Evolutionary conservation across 30 jellyfish, hydroid and myxozoan genomes (phyloP).

Genomic region (Aurelia aurita complex sp. Pacific): DNA sequence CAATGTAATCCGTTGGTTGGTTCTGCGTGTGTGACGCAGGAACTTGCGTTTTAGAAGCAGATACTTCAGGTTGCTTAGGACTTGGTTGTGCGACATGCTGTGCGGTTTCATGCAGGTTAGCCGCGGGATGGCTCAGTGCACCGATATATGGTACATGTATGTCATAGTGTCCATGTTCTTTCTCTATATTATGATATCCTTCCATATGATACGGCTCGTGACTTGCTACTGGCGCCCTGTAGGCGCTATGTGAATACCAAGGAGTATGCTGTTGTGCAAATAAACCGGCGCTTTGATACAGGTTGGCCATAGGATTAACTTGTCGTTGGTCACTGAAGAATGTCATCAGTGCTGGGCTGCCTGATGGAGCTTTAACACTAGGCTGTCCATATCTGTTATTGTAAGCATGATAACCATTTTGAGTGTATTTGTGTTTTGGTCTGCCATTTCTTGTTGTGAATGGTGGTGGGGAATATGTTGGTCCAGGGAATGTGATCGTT

Average conservation of each 20-base stretch:
- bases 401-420: slow-evolving; percentile 1
- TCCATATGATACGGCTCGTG: slow-evolving; percentile 20
- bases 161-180: slow-evolving; percentile 32
- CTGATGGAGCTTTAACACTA: neutral
- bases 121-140: neutral
- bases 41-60: slow-evolving; percentile 38
- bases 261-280: slow-evolving; percentile 63
- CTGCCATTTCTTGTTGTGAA: slow-evolving; percentile 46
- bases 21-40: slow-evolving; percentile 35
- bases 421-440: slow-evolving; percentile 18
- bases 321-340: slow-evolving; percentile 56
- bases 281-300: slow-evolving; percentile 35
- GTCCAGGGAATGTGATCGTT: slow-evolving; percentile 92
- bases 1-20: slow-evolving; percentile 21
- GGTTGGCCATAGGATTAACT: slow-evolving; percentile 17
- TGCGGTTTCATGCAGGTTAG: slow-evolving; percentile 9
- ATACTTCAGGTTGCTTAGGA: neutral
- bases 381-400: slow-evolving; percentile 19
- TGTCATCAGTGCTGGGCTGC: slow-evolving; percentile 34
- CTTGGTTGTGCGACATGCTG: neutral
- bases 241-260: slow-evolving; percentile 25
- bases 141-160: slow-evolving; percentile 40
- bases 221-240: slow-evolving; percentile 40
- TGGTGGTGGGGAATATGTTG: slow-evolving; percentile 98
- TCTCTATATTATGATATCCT: slow-evolving; percentile 38